Evolutionary conservation across 2,113 vertebrate species (phyloP), one percentile per base, ranked within the genome.

Genomic region (Hemiscyllium ocellatum): DNA sequence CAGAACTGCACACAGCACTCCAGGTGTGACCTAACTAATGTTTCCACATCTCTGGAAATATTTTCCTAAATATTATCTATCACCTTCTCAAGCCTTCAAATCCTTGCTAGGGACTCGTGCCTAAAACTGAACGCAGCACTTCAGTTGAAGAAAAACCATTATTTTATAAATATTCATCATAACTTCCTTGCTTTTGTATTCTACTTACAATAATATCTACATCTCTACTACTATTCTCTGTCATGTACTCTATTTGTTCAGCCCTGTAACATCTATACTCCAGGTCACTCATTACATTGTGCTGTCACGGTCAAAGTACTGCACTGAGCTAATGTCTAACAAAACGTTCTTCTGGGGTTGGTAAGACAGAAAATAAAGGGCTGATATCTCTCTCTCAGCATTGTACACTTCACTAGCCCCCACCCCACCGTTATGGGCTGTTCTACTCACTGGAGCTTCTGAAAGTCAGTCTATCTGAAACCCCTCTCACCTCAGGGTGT

Each of bases 401-500:
- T 33, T 19, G 61, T 93, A 61, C 69, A 0, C 69, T 6, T 5
- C 26, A 24, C 26, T 4, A 72, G 1, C 70, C 22, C 70, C 70
- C 5, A 72, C 68, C 68, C 68, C 17, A 37, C 83, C 24, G 20
- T 4, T 24, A 52, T 26, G 20, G 85, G 87, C 22, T 10, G n/a
- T 37, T 22, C 56, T 37, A 20, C 17, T 24, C 56, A 66, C 4
- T 17, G 10, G n/a, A 68, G 1, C 17, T 13, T 15, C 56, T 19
- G 17, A 19, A 33, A 66, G 33, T 20, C 29, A 65, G 52, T 19
- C 87, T 0, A 17, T 42, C 33, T 50, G 17, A 6, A 87, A 83
- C 47, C 12, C 42, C 61, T 26, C 98, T 98, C 95, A 99, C 99
- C 98, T 99, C 99, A 0, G 99, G 98, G 96, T 99, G 99, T 97